phyloP scores from a whole-genome alignment of 2,113 vertebrate species.

The Canis aureus region DNA sequence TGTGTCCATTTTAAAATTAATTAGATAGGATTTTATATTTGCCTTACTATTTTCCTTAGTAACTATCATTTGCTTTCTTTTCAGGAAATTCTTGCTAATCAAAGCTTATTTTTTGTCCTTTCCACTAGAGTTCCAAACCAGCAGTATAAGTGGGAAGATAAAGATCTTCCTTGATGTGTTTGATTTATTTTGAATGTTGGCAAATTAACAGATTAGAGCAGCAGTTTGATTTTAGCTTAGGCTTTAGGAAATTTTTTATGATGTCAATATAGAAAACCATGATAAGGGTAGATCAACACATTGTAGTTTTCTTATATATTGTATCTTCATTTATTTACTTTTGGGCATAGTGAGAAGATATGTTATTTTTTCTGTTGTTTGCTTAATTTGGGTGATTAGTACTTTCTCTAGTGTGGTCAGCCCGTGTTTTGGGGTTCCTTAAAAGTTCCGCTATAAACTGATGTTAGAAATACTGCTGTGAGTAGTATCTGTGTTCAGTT shows the following conservation, averaged over 20 bases:
- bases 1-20: conserved; percentile 27
- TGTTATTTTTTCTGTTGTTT: conserved; percentile 57
- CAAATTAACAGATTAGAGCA: neutral
- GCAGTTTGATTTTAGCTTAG: conserved; percentile 7
- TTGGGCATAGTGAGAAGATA: neutral
- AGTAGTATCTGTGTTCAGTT: neutral
- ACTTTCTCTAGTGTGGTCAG: neutral
- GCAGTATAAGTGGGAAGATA: neutral
- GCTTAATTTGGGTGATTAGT: neutral
- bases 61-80: neutral
- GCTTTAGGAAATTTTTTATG: conserved; percentile 10
- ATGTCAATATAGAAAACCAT: neutral
- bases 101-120: neutral
- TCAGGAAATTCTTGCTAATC: conserved; percentile 16
- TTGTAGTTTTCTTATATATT: neutral
- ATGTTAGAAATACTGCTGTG: neutral
- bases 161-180: neutral
- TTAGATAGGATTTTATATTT: conserved; percentile 6
- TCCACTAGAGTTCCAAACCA: neutral
- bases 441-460: neutral
- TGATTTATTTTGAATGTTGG: conserved; percentile 50
- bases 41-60: neutral
- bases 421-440: neutral
- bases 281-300: neutral
- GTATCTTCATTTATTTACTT: neutral